Base-by-base conservation (phyloP, 37 sponge, comb jelly and placozoan genomes). In the Halisarca cf. caerulea region DNA sequence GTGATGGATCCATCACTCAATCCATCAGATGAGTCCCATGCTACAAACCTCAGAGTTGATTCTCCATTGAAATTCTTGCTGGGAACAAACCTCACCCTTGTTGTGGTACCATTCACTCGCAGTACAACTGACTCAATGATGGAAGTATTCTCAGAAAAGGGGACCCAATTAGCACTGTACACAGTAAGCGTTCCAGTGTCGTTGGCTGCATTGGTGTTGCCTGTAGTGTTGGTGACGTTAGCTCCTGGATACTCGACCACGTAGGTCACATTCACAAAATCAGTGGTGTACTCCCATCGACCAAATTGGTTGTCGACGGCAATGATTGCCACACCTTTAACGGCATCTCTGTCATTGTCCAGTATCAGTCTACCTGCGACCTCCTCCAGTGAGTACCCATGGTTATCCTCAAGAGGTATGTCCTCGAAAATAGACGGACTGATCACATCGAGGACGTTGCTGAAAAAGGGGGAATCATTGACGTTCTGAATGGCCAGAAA, bases 381-480 rank as follows among this genome's bases (percentile, higher is more conserved):
- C 4, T 88, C 86, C 40, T 90, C 83, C 55, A 96, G 47, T 0
- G 94, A 88, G 84, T 94, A 89, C 2, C 97, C 97, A 75, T 78
- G 78, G 74, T 93, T 96, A 5, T 41, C 23, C 0, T 79, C 47
- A 60, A 62, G 28, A 28, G 45, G 25, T 0, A 89, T 69, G 79
- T 96, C 92, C 60, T 96, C 97, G 0, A 32, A 35, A 55, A 91
- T 91, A 18, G 40, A 42, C 0, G 87, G 79, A n/a, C 66, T 32
- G 66, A 77, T 84, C 30, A 87, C 86, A 0, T 60, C 20, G 24
- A 69, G 80, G 2, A 85, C 84, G 14, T 53, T 8, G 64, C 87
- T 91, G 74, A 96, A 86, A 77, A 74, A 93, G 0, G 97, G 97
- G 28, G 97, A 88, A 58, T 96, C 97, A 62, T 96, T 96, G 57